Evolutionary conservation across 2,797 vertebrate genomes (phyloP).

Genomic region (Clarias fuscus): DNA sequence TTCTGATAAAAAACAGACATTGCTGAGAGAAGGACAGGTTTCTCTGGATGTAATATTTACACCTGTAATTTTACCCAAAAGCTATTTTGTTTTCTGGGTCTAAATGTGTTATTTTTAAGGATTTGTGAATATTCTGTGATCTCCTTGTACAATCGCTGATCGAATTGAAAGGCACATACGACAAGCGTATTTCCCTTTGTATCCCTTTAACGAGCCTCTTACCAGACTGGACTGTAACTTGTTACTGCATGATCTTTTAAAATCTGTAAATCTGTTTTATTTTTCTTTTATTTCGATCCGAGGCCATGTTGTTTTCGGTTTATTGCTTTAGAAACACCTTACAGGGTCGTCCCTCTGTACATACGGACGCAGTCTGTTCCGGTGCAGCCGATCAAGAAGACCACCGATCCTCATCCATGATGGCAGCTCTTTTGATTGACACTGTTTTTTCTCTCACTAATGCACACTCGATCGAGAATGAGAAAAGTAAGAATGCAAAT

Average conservation of each 20-base stretch:
- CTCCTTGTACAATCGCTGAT: constrained; percentile 69
- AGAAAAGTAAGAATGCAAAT: not conserved
- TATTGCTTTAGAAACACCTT: not conserved
- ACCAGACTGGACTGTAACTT: constrained; percentile 73
- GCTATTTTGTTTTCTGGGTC: constrained; percentile 71
- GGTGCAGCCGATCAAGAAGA: constrained; percentile 74
- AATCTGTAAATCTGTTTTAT: constrained; percentile 66
- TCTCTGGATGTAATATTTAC: constrained; percentile 60
- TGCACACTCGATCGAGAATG: constrained; percentile 4
- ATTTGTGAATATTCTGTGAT: constrained; percentile 70
- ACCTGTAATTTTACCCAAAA: constrained; percentile 73
- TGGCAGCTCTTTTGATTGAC: constrained; percentile 85
- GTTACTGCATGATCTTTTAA: constrained; percentile 77
- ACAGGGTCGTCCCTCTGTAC: constrained; percentile 75
- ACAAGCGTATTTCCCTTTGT: constrained; percentile 56
- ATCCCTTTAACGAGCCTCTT: constrained; percentile 74
- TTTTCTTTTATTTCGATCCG: constrained; percentile 54
- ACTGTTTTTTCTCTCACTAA: constrained; percentile 51
- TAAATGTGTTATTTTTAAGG: constrained; percentile 70
- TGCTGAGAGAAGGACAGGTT: constrained; percentile 58
- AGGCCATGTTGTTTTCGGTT: constrained; percentile 59
- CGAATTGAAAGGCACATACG: constrained; percentile 50
- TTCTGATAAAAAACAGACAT: constrained; percentile 59
- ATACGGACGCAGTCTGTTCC: constrained; percentile 74
- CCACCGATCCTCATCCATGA: constrained; percentile 86